Percentiles rank a stretch among this genome's conserved stretches.
Evolutionary conservation across 2,888 invertebrate genomes (phyloP).

Genomic region (Rosalia funebris): DNA sequence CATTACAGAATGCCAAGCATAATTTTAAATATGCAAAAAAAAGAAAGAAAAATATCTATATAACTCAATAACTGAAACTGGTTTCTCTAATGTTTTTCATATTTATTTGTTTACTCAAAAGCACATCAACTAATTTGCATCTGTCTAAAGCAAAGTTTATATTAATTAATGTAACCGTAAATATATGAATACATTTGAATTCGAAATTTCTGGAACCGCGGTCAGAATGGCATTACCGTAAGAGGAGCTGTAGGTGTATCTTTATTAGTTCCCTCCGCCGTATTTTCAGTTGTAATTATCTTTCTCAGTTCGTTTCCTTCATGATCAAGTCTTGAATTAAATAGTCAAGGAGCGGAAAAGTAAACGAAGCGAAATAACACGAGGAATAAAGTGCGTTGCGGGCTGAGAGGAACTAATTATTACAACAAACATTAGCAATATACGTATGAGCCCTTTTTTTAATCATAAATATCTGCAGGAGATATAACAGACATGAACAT

Average conservation of each 20-base stretch:
- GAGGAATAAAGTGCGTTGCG: conserved; percentile 56
- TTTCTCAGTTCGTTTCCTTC: conserved; percentile 63
- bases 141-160: conserved; percentile 2
- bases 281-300: conserved; percentile 63
- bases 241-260: conserved; percentile 36
- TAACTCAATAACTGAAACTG: no score
- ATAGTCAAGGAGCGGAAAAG: conserved; percentile 63
- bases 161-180: conserved; percentile 6
- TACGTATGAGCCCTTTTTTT: no score
- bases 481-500: no score
- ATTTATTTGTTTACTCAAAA: neutral
- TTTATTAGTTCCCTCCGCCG: conserved; percentile 52
- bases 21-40: no score
- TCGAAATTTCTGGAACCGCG: conserved; percentile 6
- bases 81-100: no score
- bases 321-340: conserved; percentile 63
- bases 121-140: neutral
- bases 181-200: conserved; percentile 19
- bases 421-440: conserved; percentile 2
- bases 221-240: conserved; percentile 2
- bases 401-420: conserved; percentile 27
- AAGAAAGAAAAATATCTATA: no score
- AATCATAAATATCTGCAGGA: no score
- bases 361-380: conserved; percentile 63
- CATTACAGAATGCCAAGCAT: no score